These are phyloP conservation scores for Choristoneura fumiferana DNA, from an alignment of 1,140 invertebrate genomes.

Conservation along the genomic window DNA sequence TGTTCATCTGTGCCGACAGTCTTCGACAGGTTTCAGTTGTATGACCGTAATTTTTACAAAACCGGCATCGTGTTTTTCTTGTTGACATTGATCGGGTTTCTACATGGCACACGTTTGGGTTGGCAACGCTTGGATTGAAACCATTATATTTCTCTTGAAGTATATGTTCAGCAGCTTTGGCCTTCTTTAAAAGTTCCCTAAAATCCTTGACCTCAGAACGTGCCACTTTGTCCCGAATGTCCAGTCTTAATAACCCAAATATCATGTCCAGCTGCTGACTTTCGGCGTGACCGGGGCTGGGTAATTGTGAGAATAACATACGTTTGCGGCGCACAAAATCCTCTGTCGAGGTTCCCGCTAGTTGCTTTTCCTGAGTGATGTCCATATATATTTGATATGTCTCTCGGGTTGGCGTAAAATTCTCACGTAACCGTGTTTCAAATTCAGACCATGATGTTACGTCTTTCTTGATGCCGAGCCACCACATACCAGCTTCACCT, in stretches of 20 bases:
- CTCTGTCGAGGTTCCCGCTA: too few relatives aligned
- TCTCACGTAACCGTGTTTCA: not conserved
- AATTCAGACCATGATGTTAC: not conserved
- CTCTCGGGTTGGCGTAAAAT: too few relatives aligned
- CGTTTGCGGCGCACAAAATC: too few relatives aligned
- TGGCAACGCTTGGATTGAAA: not conserved
- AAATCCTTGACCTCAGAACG: too few relatives aligned
- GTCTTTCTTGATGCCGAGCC: conserved; percentile 1
- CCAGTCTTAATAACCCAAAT: too few relatives aligned
- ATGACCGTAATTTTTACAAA: not conserved
- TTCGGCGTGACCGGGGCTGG: too few relatives aligned
- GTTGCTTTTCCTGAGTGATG: too few relatives aligned
- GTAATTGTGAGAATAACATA: too few relatives aligned
- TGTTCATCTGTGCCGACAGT: not conserved
- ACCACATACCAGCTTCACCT: not conserved
- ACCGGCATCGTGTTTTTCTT: not conserved
- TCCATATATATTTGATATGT: too few relatives aligned
- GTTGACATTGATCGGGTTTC: not conserved
- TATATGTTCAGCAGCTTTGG: too few relatives aligned
- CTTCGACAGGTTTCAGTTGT: not conserved
- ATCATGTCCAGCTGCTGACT: not conserved
- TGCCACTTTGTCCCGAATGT: too few relatives aligned
- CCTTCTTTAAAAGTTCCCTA: too few relatives aligned
- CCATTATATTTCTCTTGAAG: not conserved
- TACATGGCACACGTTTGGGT: not conserved